Percentiles rank a stretch among this genome's conserved stretches.
Evolutionary conservation across 1,140 invertebrate genomes (phyloP).

Genomic region (Semibalanus balanoides): DNA sequence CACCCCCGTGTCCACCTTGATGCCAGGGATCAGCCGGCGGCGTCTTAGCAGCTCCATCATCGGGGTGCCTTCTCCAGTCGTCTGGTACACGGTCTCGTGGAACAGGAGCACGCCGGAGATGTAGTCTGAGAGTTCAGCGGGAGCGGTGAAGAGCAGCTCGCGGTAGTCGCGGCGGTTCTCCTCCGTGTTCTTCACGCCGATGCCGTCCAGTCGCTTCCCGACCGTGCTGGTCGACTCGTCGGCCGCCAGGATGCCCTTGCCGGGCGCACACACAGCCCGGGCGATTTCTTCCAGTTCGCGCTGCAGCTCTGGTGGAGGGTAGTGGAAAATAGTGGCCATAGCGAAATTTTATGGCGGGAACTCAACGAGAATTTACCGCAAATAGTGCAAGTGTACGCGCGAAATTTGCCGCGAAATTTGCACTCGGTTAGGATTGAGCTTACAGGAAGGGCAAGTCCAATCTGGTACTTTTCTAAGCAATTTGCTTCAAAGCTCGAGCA

Average conservation of each 20-base stretch:
- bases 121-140: constrained; percentile 36
- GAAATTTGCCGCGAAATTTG: background rate
- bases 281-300: constrained; percentile 78
- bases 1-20: constrained; percentile 73
- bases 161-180: constrained; percentile 64
- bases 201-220: constrained; percentile 64
- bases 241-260: constrained; percentile 70
- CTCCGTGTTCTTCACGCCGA: constrained; percentile 50
- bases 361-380: background rate
- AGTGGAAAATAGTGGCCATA: constrained; percentile 68
- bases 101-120: constrained; percentile 88
- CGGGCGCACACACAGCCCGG: constrained; percentile 75
- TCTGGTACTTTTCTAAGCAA: background rate
- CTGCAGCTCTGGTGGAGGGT: constrained; percentile 70
- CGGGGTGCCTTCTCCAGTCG: constrained; percentile 66
- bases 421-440: background rate
- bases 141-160: constrained; percentile 72
- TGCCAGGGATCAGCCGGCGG: constrained; percentile 75
- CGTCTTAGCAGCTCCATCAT: constrained; percentile 67
- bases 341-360: background rate
- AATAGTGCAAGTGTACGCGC: background rate
- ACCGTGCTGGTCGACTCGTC: constrained; percentile 76
- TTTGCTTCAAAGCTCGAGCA: background rate
- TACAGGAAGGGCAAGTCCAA: background rate
- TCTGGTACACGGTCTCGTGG: constrained; percentile 96